A percentile compares a stretch with the other conserved stretches of the same genome.
Conservation (phyloP, 1,140 invertebrate genomes). For the Thalassaphorura encarpata region DNA sequence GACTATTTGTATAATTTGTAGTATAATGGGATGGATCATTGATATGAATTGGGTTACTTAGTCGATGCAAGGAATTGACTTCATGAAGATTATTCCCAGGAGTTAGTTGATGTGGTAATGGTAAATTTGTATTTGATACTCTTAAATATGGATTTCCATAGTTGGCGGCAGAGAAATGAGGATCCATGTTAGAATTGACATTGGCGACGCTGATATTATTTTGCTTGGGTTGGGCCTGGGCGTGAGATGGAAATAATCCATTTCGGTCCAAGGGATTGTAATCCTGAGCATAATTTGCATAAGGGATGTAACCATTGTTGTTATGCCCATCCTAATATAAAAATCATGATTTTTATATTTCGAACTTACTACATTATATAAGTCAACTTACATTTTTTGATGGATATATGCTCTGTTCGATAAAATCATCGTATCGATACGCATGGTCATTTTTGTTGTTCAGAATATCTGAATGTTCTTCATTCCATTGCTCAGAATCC, state of each 20-base stretch:
- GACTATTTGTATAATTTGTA: too few species aligned
- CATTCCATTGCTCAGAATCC: conserved; percentile 44
- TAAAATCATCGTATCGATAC: conserved; percentile 78
- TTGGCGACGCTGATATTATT: conserved; percentile 38
- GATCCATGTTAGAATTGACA: conserved; percentile 57
- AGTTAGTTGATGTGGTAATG: conserved; percentile 36
- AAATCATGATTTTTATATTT: too few species aligned
- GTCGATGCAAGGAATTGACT: conserved; percentile 17
- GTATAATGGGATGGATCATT: background rate
- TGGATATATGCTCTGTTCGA: conserved; percentile 66
- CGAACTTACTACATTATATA: too few species aligned
- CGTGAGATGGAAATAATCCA: conserved; percentile 4
- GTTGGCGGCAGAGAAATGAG: conserved; percentile 72
- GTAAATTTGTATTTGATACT: conserved; percentile 43
- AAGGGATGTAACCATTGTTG: conserved; percentile 78
- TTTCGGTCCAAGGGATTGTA: conserved; percentile 58
- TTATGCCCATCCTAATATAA: conserved; percentile 58
- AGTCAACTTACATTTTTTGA: conserved; percentile 49
- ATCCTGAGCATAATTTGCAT: conserved; percentile 72
- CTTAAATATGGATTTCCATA: conserved; percentile 83
- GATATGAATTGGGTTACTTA: conserved; percentile 16
- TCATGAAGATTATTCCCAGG: conserved; percentile 10
- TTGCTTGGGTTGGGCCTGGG: conserved; percentile 1
- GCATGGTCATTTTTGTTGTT: conserved; percentile 42
- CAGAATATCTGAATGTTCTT: conserved; percentile 36